These are phyloP conservation scores for Gnathonemus longibarbis DNA, from an alignment of 2,113 vertebrate species.

Conservation along the genomic window DNA sequence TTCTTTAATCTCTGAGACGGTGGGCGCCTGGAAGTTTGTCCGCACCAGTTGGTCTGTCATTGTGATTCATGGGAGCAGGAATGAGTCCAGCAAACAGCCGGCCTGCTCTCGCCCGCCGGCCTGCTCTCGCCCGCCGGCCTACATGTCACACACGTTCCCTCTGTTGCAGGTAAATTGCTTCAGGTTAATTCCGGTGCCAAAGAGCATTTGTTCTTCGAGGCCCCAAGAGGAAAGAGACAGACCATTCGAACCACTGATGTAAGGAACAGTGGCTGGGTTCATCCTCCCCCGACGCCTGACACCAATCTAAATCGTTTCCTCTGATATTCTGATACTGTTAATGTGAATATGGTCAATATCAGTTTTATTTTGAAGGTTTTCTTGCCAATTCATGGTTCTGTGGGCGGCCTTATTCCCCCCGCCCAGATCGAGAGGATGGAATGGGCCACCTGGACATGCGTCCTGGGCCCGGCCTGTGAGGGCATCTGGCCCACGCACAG, in stretches of 20 bases:
- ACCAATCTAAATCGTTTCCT: not conserved
- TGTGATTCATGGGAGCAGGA: not conserved
- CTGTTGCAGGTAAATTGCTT: conserved; percentile 78
- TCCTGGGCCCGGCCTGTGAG: conserved; percentile 86
- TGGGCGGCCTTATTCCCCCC: conserved; percentile 13
- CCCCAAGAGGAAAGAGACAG: conserved; percentile 83
- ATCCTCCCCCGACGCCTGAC: not conserved
- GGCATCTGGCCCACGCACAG: conserved; percentile 87
- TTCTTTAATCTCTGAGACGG: not conserved
- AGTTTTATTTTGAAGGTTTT: not conserved
- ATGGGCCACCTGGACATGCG: conserved; percentile 89
- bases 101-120: not conserved
- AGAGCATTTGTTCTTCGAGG: conserved; percentile 96
- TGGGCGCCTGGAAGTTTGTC: not conserved
- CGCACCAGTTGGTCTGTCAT: not conserved
- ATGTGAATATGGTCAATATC: not conserved
- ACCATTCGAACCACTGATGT: conserved; percentile 75
- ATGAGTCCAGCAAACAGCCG: not conserved
- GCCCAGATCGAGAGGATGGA: conserved; percentile 86
- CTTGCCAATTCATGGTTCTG: not conserved
- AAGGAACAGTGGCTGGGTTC: conserved; percentile 15
- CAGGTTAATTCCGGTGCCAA: conserved; percentile 96
- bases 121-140: not conserved
- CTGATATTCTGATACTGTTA: not conserved
- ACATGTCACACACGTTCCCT: conserved; percentile 20